phyloP scores from a whole-genome alignment of 1,140 invertebrate genomes.

The Hermatobates lingyangjiaoensis region DNA sequence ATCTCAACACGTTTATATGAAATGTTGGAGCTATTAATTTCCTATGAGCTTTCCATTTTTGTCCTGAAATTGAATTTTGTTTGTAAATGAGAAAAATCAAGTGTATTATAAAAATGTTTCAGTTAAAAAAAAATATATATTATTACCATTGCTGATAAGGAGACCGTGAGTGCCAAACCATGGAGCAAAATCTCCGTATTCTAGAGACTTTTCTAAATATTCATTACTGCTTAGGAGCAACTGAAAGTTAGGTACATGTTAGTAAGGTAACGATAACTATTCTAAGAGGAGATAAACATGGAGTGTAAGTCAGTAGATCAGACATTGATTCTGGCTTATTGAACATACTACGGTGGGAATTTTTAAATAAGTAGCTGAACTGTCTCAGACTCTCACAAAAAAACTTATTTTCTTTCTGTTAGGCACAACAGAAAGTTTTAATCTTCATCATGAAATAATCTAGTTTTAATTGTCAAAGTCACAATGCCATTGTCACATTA shows the following conservation, averaged over 20 bases:
- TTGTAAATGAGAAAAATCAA: not conserved
- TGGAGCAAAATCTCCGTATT: constrained; percentile 37
- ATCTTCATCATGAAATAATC: no score
- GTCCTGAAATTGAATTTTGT: constrained; percentile 25
- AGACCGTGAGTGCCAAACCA: constrained; percentile 41
- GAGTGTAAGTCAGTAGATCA: no score
- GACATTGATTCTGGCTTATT: no score
- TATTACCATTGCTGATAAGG: constrained; percentile 28
- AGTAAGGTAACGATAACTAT: no score
- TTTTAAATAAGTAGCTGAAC: no score
- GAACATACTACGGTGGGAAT: no score
- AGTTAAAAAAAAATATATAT: not conserved
- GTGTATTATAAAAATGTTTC: not conserved
- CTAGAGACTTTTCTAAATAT: constrained; percentile 37
- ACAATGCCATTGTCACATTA: no score
- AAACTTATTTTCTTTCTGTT: no score
- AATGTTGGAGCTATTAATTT: constrained; percentile 87
- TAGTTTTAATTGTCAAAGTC: no score
- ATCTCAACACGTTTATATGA: constrained; percentile 75
- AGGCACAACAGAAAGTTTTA: no score
- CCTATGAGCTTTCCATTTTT: constrained; percentile 64
- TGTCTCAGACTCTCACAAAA: no score
- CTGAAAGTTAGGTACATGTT: constrained; percentile 11
- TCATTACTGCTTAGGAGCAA: constrained; percentile 23
- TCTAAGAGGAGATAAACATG: no score